Conservation (phyloP, 1,140 invertebrate species). For the Mercenaria mercenaria region DNA sequence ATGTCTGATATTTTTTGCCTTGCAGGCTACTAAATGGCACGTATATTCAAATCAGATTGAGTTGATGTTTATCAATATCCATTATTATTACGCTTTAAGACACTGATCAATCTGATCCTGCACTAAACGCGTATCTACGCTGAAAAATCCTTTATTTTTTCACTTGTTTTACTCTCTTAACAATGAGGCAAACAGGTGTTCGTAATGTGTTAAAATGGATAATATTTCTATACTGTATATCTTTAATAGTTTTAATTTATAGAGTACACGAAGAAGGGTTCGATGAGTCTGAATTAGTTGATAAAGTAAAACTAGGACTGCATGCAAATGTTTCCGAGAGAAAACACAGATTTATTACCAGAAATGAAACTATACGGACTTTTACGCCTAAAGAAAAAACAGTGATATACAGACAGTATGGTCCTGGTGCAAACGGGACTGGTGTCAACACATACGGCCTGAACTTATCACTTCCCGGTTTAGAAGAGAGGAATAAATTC, state of each 20-base stretch:
- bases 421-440: slow-evolving; percentile 33
- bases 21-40: too few species aligned
- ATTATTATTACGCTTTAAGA: too few species aligned
- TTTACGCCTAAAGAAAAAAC: too few species aligned
- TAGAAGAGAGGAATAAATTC: slow-evolving; percentile 9
- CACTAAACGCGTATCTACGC: too few species aligned
- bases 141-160: too few species aligned
- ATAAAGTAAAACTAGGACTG: neutral
- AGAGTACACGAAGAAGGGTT: slow-evolving; percentile 15
- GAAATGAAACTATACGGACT: neutral
- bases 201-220: slow-evolving; percentile 29
- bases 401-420: too few species aligned
- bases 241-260: slow-evolving; percentile 3
- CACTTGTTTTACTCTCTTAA: neutral
- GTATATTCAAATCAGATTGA: too few species aligned
- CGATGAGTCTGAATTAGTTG: neutral
- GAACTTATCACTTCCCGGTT: slow-evolving; percentile 14
- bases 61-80: too few species aligned
- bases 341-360: neutral
- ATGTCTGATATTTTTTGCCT: too few species aligned
- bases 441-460: neutral
- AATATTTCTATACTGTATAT: neutral
- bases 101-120: too few species aligned
- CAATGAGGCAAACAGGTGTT: neutral
- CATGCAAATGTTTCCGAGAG: neutral